Evolutionary conservation across 1,140 invertebrate genomes (phyloP).

Genomic region (Dreissena rostriformis): DNA sequence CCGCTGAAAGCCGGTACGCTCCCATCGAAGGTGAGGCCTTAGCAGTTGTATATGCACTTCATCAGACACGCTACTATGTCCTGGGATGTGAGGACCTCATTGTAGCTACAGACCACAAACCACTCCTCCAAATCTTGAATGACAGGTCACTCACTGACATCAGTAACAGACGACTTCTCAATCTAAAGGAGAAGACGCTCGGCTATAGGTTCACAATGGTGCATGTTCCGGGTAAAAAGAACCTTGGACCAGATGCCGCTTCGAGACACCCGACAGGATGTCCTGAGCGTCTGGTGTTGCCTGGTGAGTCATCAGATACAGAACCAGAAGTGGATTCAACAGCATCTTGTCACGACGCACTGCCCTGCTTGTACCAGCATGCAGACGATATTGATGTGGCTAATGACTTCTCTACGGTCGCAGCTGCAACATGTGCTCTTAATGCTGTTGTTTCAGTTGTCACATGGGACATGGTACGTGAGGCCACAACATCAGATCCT

Average conservation of each 20-base stretch:
- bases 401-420: conserved; percentile 37
- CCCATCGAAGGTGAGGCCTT: too few species aligned
- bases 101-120: conserved; percentile 15
- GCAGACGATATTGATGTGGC: conserved; percentile 22
- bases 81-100: background rate
- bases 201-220: conserved; percentile 48
- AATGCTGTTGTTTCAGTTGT: conserved; percentile 14
- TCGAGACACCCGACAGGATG: conserved; percentile 19
- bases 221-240: conserved; percentile 48
- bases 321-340: conserved; percentile 1
- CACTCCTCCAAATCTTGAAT: conserved; percentile 10
- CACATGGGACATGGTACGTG: conserved; percentile 11
- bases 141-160: conserved; percentile 3
- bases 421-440: conserved; percentile 20
- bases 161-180: conserved; percentile 11
- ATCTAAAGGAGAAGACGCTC: conserved; percentile 53
- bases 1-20: too few species aligned
- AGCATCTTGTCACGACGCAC: conserved; percentile 13
- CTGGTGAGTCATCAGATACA: too few species aligned
- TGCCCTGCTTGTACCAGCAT: conserved; percentile 13
- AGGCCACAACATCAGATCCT: conserved; percentile 41
- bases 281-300: conserved; percentile 16
- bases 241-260: conserved; percentile 43
- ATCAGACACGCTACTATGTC: background rate
- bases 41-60: too few species aligned